Base-by-base conservation (phyloP, 2,797 vertebrate genomes). In the Salmo trutta region DNA sequence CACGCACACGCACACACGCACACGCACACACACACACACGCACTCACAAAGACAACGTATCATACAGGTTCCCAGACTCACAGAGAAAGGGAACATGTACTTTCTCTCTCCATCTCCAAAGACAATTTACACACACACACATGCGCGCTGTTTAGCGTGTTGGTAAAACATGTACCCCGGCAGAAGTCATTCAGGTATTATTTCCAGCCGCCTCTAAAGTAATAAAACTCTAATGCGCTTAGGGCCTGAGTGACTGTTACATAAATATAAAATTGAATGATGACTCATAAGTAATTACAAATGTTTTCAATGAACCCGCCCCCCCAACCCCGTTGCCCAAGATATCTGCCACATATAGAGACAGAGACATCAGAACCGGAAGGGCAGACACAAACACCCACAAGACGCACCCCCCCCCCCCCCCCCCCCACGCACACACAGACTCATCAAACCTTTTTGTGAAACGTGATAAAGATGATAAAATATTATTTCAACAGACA, bases 211-310 rank as follows among this genome's bases (percentile, higher is more conserved):
- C 27, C 24, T 15, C 51, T 54, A 7, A 73, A 73, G 52, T 73
- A 54, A 73, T 73, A 73, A 73, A 73, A 54, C 14, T 41, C 10
- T 29, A 72, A 47, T 27, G 41, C n/a, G n/a, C 8, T 21, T 51
- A n/a, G 67, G 36, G 36, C n/a, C 68, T 19, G 33, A 41, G 67
- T 41, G 67, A 71, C 69, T 51, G 36, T 71, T 47, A 71, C 69
- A 51, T 51, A 47, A 21, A 71, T 47, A 24, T 10, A 15, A 10
- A 0, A 21, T 51, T 5, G 1, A 52, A 47, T 71, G 10, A 41
- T 41, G 36, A 10, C 36, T 10, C 36, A 36, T 36, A 36, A 36
- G 33, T 36, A 36, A 36, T 36, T 6, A 36, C 33, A 36, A 36
- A 36, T 36, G 33, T 36, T 6, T 36, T 36, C 33, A 36, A 6